Evolutionary conservation across 1,140 invertebrate genomes (phyloP), one percentile per base, ranked within the genome.

Genomic region (Stenopsyche tienmushanensis): DNA sequence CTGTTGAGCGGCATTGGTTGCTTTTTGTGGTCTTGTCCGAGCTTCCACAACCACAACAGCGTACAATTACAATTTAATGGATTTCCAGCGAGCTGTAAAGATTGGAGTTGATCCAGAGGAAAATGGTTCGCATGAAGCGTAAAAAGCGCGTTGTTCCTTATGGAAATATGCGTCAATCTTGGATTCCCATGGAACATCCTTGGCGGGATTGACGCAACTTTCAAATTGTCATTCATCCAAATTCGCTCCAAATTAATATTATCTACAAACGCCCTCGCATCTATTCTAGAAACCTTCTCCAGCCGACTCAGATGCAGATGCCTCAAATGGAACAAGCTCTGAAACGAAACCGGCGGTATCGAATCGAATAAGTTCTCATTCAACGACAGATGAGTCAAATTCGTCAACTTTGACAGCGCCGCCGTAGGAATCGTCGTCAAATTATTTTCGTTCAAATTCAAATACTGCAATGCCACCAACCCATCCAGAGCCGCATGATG

Each of bases 31-130:
- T 83, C 81, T 69, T 83, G 82, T 24, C 85, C 82, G 20, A 92
- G 78, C 70, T 88, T 86, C 90, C 90, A 93, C 1, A 95, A 78
- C 92, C 92, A 95, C 42, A 90, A 81, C 52, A 94, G 76, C 15
- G 91, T 92, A 72, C 93, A 95, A 77, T 94, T 94, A 77, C 93
- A 96, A 55, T 88, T 82, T 47, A 94, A 83, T 1, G 91, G 92
- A 80, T 94, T 94, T 13, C 90, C 90, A 23, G 88, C 87, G 20
- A 94, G 80, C 67, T 85, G 83, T 1, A 93, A 78, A 55, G 83
- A 83, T 71, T 84, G 80, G 63, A 93, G 73, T 54, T 85, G 84
- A 73, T 92, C 90, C 55, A 92, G 82, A 8, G 90, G 90, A 72
- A 92, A 91, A 75, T 91, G 88, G 10, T 87, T 87, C 0, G 89